Base-by-base conservation (phyloP, 2,797 vertebrate genomes). In the Aselliscus stoliczkanus region DNA sequence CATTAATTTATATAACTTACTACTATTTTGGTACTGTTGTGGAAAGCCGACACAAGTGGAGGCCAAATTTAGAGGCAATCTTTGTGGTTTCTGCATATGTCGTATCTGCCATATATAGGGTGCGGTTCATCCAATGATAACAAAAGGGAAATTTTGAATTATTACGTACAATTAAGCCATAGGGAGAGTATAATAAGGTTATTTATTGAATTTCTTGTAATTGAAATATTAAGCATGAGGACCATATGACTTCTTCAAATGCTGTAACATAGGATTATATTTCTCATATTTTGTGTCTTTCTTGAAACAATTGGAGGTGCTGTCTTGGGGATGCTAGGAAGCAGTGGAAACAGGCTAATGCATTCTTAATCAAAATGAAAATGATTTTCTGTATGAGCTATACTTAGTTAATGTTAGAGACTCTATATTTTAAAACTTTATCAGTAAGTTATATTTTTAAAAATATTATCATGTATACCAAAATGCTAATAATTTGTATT, bases 341-440 rank as follows among this genome's bases (percentile, higher is more conserved):
- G 90, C 84, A 87, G n/a, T 97, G 56, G 73, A 82, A 88, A 86
- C 7, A 79, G 88, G 29, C 94, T 96, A 76, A 93, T 95, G 91
- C 92, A 76, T 94, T 98, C 85, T 95, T 97, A 92, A 93, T 97
- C 97, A 97, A 95, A 97, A 96, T 88, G 67, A 96, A 90, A 25
- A 65, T 76, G 93, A 93, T 94, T 94, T 70, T 81, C 65, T 70
- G 5, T 76, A 23, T 56, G 60, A 54, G 11, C 73, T 94, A 47
- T 79, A 47, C n/a, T 65, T 67, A 27, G 25, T 72, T 87, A 79
- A 91, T 97, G 96, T 96, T 84, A 84, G 90, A 96, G 80, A 93
- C 85, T 0, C 3, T 20, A 37, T 86, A 29, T 96, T 97, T 95
- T 72, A 7, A 50, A 39, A 90, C 62, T 60, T 90, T 90, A 52